Percentiles rank a stretch among this genome's conserved stretches.
These are phyloP conservation scores for Cosmia pyralina DNA, from an alignment of 2,888 invertebrate species.

Conservation along the genomic window DNA sequence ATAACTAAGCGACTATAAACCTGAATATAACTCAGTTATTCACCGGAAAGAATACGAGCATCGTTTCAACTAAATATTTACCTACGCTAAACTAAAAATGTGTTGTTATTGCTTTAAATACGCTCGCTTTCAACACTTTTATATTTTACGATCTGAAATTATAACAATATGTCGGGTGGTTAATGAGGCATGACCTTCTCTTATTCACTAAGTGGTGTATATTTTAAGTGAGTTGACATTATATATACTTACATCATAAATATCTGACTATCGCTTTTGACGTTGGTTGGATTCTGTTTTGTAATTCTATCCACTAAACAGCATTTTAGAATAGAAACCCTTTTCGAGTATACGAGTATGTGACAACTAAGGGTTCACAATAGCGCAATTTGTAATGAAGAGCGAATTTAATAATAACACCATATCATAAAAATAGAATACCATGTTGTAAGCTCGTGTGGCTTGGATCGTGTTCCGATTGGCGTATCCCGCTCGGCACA, in stretches of 20 bases:
- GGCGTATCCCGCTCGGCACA: slow-evolving; percentile 42
- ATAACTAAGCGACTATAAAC: slow-evolving; percentile 77
- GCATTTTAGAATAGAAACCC: slow-evolving; percentile 10
- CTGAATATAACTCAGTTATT: slow-evolving; percentile 75
- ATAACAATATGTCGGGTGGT: slow-evolving; percentile 63
- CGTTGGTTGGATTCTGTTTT: slow-evolving; percentile 22
- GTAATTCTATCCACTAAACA: slow-evolving; percentile 24
- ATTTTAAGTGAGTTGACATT: slow-evolving; percentile 28
- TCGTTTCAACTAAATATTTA: slow-evolving; percentile 78
- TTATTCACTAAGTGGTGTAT: slow-evolving; percentile 31
- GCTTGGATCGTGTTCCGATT: slow-evolving; percentile 44
- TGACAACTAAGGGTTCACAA: slow-evolving; percentile 15
- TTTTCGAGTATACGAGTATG: background rate
- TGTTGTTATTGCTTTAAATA: slow-evolving; percentile 73
- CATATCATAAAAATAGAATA: slow-evolving; percentile 40
- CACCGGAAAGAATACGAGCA: slow-evolving; percentile 75
- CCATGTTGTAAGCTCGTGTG: slow-evolving; percentile 39
- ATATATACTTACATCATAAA: background rate
- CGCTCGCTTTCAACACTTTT: slow-evolving; percentile 68
- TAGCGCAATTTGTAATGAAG: slow-evolving; percentile 20
- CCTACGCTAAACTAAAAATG: slow-evolving; percentile 72
- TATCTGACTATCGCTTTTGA: slow-evolving; percentile 9
- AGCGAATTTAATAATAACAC: slow-evolving; percentile 20
- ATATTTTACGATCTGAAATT: slow-evolving; percentile 69
- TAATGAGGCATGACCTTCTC: slow-evolving; percentile 46